Evolutionary conservation across 2,888 invertebrate genomes (phyloP), one percentile per base, ranked within the genome.

Genomic region (Oegoconia quadripuncta): DNA sequence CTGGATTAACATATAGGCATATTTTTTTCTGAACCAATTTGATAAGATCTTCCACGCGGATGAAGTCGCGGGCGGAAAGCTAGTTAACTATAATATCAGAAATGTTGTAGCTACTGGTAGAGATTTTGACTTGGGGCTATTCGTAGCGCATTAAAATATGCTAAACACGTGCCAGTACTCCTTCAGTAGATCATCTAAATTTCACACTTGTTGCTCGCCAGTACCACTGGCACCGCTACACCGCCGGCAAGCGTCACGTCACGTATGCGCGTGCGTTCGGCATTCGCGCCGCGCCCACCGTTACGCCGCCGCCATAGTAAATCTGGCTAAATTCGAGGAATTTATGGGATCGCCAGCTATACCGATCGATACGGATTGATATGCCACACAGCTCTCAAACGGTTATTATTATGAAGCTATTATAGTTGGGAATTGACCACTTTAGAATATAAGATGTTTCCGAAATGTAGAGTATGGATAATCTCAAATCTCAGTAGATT

Each of bases 301-400:
- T 63, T 64, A 68, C 61, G 58, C 58, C 44, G 52, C 61, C 58
- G 60, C 60, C 67, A 67, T 71, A 64, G 64, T 68, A 64, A 65
- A 72, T 64, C 59, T 63, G 47, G 46, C 54, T 53, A 54, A 65
- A 64, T 64, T 59, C 57, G 55, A 55, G 52, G 60, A 65, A 70
- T 74, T 74, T 69, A 74, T 75, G 65, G 64, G 66, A 71, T 64
- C 61, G 72, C 63, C 71, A 64, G 61, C 59, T 55, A 65, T 61
- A 62, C 64, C 54, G 50, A 62, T 58, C 55, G 52, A 57, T 56
- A 54, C 57, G 59, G 57, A 66, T 34, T 34, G 33, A 34, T 25
- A 25, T n/a, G 12, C 14, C 12, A n/a, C 5, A 1, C 7, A 5
- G 12, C 27, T 27, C 13, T 13, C 6, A 27, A 27, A n/a, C n/a